These are phyloP conservation scores for Neosilurus hyrtlii DNA, from an alignment of 2,797 vertebrate species.

Conservation along the genomic window DNA sequence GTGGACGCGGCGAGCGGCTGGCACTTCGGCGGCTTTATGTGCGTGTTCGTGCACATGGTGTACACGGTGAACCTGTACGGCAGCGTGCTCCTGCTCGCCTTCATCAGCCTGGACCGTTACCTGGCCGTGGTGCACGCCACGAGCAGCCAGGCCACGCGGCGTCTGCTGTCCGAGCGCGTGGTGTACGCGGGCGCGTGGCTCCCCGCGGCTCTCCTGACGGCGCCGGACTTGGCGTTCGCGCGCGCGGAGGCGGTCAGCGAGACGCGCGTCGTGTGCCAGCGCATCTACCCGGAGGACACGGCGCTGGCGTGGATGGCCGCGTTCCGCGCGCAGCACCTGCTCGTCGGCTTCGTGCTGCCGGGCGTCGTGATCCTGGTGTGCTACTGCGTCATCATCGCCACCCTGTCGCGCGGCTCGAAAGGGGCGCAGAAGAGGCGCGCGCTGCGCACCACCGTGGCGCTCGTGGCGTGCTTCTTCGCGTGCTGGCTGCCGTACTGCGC, in stretches of 20 bases:
- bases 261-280: conserved; percentile 79
- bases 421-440: conserved; percentile 93
- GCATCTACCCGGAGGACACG: conserved; percentile 78
- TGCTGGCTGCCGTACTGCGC: conserved; percentile 95
- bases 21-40: conserved; percentile 85
- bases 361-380: conserved; percentile 91
- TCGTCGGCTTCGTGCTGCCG: conserved; percentile 90
- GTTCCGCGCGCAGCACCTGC: conserved; percentile 89
- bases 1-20: conserved; percentile 86
- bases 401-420: conserved; percentile 87
- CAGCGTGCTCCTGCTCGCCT: conserved; percentile 95
- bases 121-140: conserved; percentile 94
- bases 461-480: conserved; percentile 93
- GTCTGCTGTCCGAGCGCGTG: conserved; percentile 86
- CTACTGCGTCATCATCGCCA: conserved; percentile 93
- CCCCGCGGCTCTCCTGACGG: conserved; percentile 85
- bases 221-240: conserved; percentile 90
- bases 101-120: conserved; percentile 97
- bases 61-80: conserved; percentile 97
- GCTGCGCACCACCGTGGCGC: conserved; percentile 89
- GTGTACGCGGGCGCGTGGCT: conserved; percentile 86
- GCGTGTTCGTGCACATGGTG: conserved; percentile 89
- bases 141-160: conserved; percentile 85
- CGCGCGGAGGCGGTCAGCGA: conserved; percentile 66
- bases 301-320: conserved; percentile 78